Evolutionary conservation across 2,797 vertebrate species (phyloP).

Genomic region (Poeciliopsis paucimaculata): DNA sequence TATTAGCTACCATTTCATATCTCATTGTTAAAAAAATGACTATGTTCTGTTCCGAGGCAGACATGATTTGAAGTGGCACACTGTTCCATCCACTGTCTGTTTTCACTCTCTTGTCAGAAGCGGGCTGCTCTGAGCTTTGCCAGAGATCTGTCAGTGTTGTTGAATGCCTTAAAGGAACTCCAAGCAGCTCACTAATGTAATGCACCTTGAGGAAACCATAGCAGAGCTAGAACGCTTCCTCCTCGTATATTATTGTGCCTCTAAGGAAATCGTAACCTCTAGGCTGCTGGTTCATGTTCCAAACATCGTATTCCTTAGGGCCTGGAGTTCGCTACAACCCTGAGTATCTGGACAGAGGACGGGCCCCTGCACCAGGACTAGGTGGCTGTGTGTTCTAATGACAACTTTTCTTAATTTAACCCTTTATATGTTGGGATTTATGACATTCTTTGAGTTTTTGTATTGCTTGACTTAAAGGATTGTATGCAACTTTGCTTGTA

Average conservation of each 20-base stretch:
- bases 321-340: conserved; percentile 82
- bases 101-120: neutral
- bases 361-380: conserved; percentile 74
- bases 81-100: neutral
- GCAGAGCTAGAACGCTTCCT: conserved; percentile 17
- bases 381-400: conserved; percentile 73
- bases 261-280: conserved; percentile 36
- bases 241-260: conserved; percentile 31
- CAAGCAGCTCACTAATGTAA: conserved; percentile 23
- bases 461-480: conserved; percentile 46
- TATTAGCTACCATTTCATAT: neutral
- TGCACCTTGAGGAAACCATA: conserved; percentile 17
- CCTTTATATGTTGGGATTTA: conserved; percentile 40
- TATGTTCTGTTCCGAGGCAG: neutral
- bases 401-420: conserved; percentile 40
- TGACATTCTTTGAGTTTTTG: conserved; percentile 27
- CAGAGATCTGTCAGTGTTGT: conserved; percentile 28
- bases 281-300: conserved; percentile 52
- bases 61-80: neutral
- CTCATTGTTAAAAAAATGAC: neutral
- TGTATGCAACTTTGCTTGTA: conserved; percentile 56
- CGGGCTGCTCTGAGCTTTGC: conserved; percentile 6
- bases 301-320: conserved; percentile 77
- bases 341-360: conserved; percentile 82
- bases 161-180: conserved; percentile 16